phyloP scores from a whole-genome alignment of 2,113 vertebrate species.

The Galemys pyrenaicus region DNA sequence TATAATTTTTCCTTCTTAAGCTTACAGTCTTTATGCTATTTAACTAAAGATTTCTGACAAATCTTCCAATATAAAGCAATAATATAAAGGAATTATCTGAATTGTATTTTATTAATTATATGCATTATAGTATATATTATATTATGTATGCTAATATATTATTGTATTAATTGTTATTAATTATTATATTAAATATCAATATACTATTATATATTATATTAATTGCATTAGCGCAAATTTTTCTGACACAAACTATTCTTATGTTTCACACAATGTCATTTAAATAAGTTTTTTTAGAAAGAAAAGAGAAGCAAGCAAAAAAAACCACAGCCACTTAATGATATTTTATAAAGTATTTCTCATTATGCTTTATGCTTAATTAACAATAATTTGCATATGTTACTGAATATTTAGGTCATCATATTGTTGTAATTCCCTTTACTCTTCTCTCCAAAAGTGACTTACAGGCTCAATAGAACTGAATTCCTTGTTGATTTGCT shows the following conservation, averaged over 20 bases:
- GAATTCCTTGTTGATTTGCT: constrained; percentile 80
- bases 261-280: constrained; percentile 61
- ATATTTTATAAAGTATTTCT: constrained; percentile 69
- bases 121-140: too few species aligned
- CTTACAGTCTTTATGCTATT: constrained; percentile 61
- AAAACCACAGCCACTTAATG: neutral
- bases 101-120: too few species aligned
- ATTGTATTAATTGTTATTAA: too few species aligned
- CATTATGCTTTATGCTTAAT: constrained; percentile 73
- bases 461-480: constrained; percentile 74
- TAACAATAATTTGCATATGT: constrained; percentile 74
- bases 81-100: too few species aligned
- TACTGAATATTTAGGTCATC: constrained; percentile 69
- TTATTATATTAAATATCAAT: constrained; percentile 73
- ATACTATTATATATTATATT: too few species aligned
- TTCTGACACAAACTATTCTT: constrained; percentile 71
- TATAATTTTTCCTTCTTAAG: constrained; percentile 61
- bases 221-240: constrained; percentile 66
- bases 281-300: constrained; percentile 69
- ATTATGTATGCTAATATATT: too few species aligned
- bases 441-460: constrained; percentile 42
- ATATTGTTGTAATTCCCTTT: constrained; percentile 50
- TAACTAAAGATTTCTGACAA: constrained; percentile 59
- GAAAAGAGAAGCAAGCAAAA: constrained; percentile 65
- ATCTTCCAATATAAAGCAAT: constrained; percentile 68